Percentiles rank a stretch among this genome's conserved stretches.
Conservation (phyloP, 2,888 invertebrate genomes). For the Drosophila koepferae region DNA sequence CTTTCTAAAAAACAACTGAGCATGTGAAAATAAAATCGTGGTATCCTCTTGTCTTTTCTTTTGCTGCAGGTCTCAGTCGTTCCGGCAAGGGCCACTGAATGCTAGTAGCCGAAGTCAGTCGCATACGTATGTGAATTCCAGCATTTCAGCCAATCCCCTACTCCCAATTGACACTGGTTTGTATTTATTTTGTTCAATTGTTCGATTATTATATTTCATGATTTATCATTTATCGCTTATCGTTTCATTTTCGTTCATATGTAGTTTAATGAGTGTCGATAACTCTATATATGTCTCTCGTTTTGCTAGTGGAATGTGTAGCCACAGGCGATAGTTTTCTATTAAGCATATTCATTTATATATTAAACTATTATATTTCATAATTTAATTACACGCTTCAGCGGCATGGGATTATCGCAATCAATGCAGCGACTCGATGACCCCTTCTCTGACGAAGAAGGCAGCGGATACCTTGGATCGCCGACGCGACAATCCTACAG, state of each 20-base stretch:
- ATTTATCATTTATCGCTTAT: constrained; percentile 59
- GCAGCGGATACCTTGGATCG: constrained; percentile 87
- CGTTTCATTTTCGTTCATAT: constrained; percentile 40
- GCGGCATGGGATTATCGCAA: constrained; percentile 86
- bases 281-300: constrained; percentile 11
- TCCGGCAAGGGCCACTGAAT: constrained; percentile 90
- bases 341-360: constrained; percentile 35
- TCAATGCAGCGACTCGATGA: constrained; percentile 87
- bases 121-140: constrained; percentile 92
- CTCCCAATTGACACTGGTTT: constrained; percentile 94
- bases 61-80: constrained; percentile 95
- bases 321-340: constrained; percentile 40
- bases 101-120: constrained; percentile 86
- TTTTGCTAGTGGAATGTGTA: constrained; percentile 57
- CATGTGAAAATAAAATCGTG: constrained; percentile 83
- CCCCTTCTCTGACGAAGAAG: constrained; percentile 96
- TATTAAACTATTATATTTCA: constrained; percentile 29
- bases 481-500: constrained; percentile 86
- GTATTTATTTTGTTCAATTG: constrained; percentile 84
- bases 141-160: constrained; percentile 97
- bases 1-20: constrained; percentile 62
- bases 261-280: constrained; percentile 32
- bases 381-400: constrained; percentile 58
- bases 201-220: constrained; percentile 69
- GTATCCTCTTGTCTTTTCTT: constrained; percentile 86